These are phyloP conservation scores for Semnopithecus entellus DNA, from an alignment of 2,113 vertebrate genomes.

Conservation along the genomic window DNA sequence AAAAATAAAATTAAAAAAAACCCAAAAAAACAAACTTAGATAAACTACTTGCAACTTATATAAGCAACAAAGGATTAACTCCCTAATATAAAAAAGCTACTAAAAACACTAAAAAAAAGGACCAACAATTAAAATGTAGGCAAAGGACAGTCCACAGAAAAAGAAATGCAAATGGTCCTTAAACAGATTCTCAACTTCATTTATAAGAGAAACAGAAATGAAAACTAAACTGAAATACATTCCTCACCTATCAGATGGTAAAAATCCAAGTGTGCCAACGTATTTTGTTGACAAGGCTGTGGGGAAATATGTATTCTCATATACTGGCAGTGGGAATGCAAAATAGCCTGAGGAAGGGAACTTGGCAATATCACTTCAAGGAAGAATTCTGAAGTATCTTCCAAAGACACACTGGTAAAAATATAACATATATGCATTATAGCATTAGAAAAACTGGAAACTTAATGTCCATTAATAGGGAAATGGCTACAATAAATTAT, in stretches of 20 bases:
- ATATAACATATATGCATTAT: neutral
- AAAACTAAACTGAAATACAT: conserved; percentile 15
- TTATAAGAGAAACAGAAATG: conserved; percentile 36
- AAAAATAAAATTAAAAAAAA: neutral
- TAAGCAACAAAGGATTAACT: neutral
- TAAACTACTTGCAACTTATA: neutral
- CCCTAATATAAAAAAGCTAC: neutral
- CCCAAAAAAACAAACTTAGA: neutral
- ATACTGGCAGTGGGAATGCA: neutral
- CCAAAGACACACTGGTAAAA: conserved; percentile 35
- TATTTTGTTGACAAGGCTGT: neutral
- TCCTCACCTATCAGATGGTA: conserved; percentile 30
- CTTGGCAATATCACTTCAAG: neutral
- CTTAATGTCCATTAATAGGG: neutral
- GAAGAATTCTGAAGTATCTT: conserved; percentile 26
- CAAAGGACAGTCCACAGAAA: neutral
- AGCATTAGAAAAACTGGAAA: conserved; percentile 13
- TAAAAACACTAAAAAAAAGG: neutral
- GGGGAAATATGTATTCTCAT: neutral
- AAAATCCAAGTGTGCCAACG: neutral
- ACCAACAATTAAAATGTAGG: neutral
- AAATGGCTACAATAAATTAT: conserved; percentile 14
- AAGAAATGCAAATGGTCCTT: conserved; percentile 15
- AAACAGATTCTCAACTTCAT: neutral
- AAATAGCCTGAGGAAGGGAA: neutral